Percentiles rank a stretch among this genome's conserved stretches.
phyloP scores from a whole-genome alignment of 2,888 invertebrate species.

The Sialis fuliginosa region DNA sequence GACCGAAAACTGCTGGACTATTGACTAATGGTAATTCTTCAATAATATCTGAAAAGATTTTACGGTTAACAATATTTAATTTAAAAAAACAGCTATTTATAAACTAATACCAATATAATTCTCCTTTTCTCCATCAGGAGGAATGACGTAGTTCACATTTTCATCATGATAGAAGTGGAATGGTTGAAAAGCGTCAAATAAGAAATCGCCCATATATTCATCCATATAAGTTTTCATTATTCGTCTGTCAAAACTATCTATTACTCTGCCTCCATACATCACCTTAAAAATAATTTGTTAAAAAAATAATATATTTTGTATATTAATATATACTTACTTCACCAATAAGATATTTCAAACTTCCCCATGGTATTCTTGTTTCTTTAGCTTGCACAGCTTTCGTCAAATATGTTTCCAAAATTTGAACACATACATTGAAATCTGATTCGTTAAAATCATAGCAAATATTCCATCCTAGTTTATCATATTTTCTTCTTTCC shows the following conservation, averaged over 20 bases:
- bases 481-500: constrained; percentile 84
- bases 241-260: constrained; percentile 79
- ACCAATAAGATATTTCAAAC: constrained; percentile 80
- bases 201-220: constrained; percentile 87
- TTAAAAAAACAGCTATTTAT: constrained; percentile 7
- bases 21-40: constrained; percentile 68
- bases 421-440: constrained; percentile 74
- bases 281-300: constrained; percentile 31
- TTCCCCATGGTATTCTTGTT: constrained; percentile 68
- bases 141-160: constrained; percentile 61
- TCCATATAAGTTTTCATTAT: constrained; percentile 79
- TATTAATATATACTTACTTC: constrained; percentile 37
- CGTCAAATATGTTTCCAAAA: constrained; percentile 67
- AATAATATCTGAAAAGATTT: constrained; percentile 41
- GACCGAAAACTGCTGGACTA: constrained; percentile 79
- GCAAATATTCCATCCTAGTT: constrained; percentile 86
- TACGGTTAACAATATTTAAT: neutral
- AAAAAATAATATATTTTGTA: neutral
- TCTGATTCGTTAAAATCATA: constrained; percentile 92
- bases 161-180: constrained; percentile 74
- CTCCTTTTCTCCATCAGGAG: constrained; percentile 44
- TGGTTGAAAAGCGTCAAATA: constrained; percentile 80
- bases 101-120: constrained; percentile 44
- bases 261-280: constrained; percentile 89
- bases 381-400: constrained; percentile 41